These are phyloP conservation scores for Crematogaster levior DNA, from an alignment of 2,888 invertebrate species.

Conservation along the genomic window DNA sequence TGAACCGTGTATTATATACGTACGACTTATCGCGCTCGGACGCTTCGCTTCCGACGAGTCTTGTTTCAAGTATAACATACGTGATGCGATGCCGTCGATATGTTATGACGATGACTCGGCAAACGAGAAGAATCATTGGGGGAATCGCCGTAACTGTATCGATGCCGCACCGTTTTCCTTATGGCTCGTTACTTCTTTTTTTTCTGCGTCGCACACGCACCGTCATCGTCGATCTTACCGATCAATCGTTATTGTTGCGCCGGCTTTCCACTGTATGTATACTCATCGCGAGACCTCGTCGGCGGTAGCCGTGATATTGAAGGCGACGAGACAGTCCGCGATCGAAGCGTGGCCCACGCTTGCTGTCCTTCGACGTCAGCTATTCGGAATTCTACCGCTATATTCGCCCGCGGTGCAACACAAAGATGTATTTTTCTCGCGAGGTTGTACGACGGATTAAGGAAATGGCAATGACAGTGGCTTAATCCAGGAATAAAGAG, in stretches of 20 bases:
- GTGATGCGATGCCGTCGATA: slow-evolving; percentile 52
- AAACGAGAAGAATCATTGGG: slow-evolving; percentile 5
- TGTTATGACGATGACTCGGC: slow-evolving; percentile 66
- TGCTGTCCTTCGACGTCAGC: slow-evolving; percentile 57
- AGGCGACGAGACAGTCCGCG: slow-evolving; percentile 51
- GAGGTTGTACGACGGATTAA: slow-evolving; percentile 67
- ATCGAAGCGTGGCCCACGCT: slow-evolving; percentile 46
- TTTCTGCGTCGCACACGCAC: slow-evolving; percentile 43
- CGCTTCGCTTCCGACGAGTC: slow-evolving; percentile 33
- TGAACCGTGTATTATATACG: slow-evolving; percentile 27
- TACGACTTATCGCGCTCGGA: slow-evolving; percentile 36
- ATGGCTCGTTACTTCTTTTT: slow-evolving; percentile 21
- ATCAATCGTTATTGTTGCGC: slow-evolving; percentile 61
- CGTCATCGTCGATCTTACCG: slow-evolving; percentile 65
- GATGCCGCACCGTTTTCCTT: slow-evolving; percentile 50
- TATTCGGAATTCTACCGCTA: slow-evolving; percentile 19
- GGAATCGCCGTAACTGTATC: slow-evolving; percentile 61
- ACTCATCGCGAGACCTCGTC: slow-evolving; percentile 32
- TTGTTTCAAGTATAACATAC: slow-evolving; percentile 51
- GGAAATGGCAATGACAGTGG: slow-evolving; percentile 54
- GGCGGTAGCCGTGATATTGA: slow-evolving; percentile 55
- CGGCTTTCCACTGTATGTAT: slow-evolving; percentile 11
- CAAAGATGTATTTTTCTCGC: slow-evolving; percentile 64
- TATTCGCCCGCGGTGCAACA: slow-evolving; percentile 45
- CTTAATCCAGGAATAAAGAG: slow-evolving; percentile 54